Evolutionary conservation across 2,888 invertebrate genomes (phyloP).

Genomic region (Drosophila colorata): DNA sequence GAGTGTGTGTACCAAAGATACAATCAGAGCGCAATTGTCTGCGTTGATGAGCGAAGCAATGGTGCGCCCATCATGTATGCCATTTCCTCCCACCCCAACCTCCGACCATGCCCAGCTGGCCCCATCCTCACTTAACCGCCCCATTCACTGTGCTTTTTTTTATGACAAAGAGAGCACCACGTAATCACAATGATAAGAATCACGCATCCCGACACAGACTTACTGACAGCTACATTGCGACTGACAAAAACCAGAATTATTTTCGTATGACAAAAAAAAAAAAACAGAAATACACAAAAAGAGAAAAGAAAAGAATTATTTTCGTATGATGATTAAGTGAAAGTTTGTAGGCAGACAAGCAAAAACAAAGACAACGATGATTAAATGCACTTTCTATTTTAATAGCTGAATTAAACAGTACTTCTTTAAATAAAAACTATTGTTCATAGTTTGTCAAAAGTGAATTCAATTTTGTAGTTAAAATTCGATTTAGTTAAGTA

Average conservation of each 20-base stretch:
- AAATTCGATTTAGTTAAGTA: too few species aligned
- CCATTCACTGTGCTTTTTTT: conserved; percentile 49
- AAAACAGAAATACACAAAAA: neutral
- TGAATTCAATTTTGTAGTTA: too few species aligned
- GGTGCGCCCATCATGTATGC: conserved; percentile 47
- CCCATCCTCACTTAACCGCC: conserved; percentile 8
- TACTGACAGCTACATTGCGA: conserved; percentile 43
- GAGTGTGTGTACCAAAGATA: conserved; percentile 58
- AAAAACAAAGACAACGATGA: neutral
- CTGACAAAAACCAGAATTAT: conserved; percentile 53
- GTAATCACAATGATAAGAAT: conserved; percentile 79
- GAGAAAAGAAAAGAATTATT: conserved; percentile 29
- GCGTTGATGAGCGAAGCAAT: conserved; percentile 72
- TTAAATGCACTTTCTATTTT: conserved; percentile 19
- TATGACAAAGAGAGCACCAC: conserved; percentile 70
- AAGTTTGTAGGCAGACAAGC: conserved; percentile 32
- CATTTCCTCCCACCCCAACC: conserved; percentile 15
- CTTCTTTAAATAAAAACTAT: conserved; percentile 7
- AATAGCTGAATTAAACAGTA: neutral
- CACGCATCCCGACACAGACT: conserved; percentile 53
- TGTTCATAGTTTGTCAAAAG: too few species aligned
- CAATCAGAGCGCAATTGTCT: conserved; percentile 79
- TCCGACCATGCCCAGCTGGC: neutral
- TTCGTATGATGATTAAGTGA: conserved; percentile 64
- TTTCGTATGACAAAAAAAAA: conserved; percentile 34